Evolutionary conservation across 1,140 invertebrate genomes (phyloP), one percentile per base, ranked within the genome.

Genomic region (Tetragnatha versicolor): DNA sequence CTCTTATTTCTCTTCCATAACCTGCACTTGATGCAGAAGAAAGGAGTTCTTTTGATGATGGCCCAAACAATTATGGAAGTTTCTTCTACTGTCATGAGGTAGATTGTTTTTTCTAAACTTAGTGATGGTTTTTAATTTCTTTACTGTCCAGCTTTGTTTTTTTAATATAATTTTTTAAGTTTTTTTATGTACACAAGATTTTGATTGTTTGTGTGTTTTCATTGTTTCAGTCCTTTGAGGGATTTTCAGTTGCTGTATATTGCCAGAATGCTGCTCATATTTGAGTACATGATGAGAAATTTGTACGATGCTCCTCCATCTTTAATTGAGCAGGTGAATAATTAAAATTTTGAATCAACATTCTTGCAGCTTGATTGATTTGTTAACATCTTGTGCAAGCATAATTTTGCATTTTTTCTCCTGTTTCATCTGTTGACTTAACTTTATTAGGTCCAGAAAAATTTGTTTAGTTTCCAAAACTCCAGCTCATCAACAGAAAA

Each of bases 211-310:
- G 37, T 60, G 25, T 22, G 53, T 60, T 68, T 47, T 49, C 7
- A 39, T 33, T 65, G n/a, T 37, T 79, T 31, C 87, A 93, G 77
- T 91, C 91, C 14, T 91, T n/a, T 81, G n/a, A 60, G 39, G 31
- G 79, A 79, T 72, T 68, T 81, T 20, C 81, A 82, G 25, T 66
- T 82, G 42, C 89, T 97, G 78, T 90, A 94, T 83, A 86, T 96
- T 5, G 93, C 93, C 0, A 88, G 96, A 51, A 85, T 98, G 35
- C 87, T 98, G 25, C 88, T 98, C 14, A 88, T 98, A n/a, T 90
- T 98, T 76, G 96, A 98, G 84, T 98, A 98, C 83, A 90, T 98
- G 68, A 94, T 98, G 90, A 94, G 94, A 85, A 93, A 97, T 88
- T 87, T 98, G 22, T 98, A 98, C 84, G 96, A 97, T 84, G 86